Percentiles rank a stretch among this genome's conserved stretches.
Evolutionary conservation across 2,888 invertebrate genomes (phyloP).

Genomic region (Biston stratarius): DNA sequence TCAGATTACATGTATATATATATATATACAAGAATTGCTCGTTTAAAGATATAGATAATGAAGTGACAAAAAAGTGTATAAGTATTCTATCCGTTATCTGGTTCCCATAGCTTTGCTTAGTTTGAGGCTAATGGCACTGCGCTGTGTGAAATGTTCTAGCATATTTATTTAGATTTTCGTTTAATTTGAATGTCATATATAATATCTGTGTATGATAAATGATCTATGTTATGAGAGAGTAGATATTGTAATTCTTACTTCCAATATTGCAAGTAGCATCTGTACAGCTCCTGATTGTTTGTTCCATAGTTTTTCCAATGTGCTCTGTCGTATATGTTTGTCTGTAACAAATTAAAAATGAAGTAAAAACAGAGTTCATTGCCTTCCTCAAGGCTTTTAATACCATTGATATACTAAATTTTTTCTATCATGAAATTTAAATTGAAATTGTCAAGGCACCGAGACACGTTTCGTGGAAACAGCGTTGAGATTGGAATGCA

Average conservation of each 20-base stretch:
- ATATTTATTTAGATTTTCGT: too few relatives aligned
- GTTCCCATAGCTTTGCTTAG: too few relatives aligned
- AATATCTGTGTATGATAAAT: neutral
- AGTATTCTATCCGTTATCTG: too few relatives aligned
- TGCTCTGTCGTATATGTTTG: constrained; percentile 84
- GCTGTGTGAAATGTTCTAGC: too few relatives aligned
- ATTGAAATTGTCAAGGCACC: constrained; percentile 17
- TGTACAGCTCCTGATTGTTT: constrained; percentile 85
- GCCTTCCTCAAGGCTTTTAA: constrained; percentile 21
- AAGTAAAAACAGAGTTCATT: constrained; percentile 15
- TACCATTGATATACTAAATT: neutral
- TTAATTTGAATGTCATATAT: too few relatives aligned
- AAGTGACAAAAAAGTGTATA: too few relatives aligned
- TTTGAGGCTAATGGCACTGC: too few relatives aligned
- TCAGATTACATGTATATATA: too few relatives aligned
- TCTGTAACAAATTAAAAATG: constrained; percentile 71
- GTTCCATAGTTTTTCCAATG: constrained; percentile 86
- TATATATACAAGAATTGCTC: too few relatives aligned
- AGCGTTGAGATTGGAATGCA: constrained; percentile 11
- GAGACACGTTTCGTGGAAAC: constrained; percentile 19
- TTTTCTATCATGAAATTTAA: constrained; percentile 13
- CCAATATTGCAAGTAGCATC: constrained; percentile 84
- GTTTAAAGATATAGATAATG: too few relatives aligned
- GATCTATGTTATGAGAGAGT: too few relatives aligned
- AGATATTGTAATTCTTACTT: constrained; percentile 68